phyloP scores from a whole-genome alignment of 2,888 invertebrate genomes.

The Lithosia quadra region DNA sequence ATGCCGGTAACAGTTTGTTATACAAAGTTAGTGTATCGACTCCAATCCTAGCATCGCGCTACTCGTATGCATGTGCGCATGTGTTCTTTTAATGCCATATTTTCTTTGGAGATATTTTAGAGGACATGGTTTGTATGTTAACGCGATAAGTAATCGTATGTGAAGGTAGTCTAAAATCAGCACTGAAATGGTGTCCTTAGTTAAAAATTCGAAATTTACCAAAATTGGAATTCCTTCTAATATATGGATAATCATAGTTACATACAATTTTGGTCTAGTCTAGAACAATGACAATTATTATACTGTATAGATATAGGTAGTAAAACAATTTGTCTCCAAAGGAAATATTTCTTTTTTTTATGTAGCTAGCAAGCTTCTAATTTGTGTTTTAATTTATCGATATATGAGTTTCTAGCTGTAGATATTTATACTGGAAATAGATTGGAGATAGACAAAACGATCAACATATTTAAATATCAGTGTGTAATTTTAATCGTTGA shows the following conservation, averaged over 20 bases:
- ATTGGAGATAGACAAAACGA: not conserved
- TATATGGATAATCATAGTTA: too few relatives aligned
- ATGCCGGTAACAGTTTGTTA: conserved; percentile 21
- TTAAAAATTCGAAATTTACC: not conserved
- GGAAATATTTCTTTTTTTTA: conserved; percentile 9
- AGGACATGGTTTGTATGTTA: too few relatives aligned
- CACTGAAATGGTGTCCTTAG: not conserved
- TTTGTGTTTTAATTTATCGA: not conserved
- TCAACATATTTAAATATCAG: too few relatives aligned
- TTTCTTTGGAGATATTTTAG: conserved; percentile 32
- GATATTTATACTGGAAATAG: too few relatives aligned
- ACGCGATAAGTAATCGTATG: not conserved
- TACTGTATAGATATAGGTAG: not conserved
- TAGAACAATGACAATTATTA: too few relatives aligned
- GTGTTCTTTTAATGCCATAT: conserved; percentile 30
- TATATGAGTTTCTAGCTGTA: not conserved
- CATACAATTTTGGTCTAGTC: too few relatives aligned
- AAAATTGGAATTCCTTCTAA: too few relatives aligned
- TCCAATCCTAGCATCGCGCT: conserved; percentile 48
- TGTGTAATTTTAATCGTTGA: too few relatives aligned
- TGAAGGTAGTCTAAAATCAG: not conserved
- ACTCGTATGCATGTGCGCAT: conserved; percentile 55
- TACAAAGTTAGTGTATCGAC: conserved; percentile 55
- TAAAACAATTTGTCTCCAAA: conserved; percentile 6
- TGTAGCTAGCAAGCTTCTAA: conserved; percentile 10